Evolutionary conservation across 2,113 vertebrate species (phyloP).

Genomic region (Arvicanthis niloticus): DNA sequence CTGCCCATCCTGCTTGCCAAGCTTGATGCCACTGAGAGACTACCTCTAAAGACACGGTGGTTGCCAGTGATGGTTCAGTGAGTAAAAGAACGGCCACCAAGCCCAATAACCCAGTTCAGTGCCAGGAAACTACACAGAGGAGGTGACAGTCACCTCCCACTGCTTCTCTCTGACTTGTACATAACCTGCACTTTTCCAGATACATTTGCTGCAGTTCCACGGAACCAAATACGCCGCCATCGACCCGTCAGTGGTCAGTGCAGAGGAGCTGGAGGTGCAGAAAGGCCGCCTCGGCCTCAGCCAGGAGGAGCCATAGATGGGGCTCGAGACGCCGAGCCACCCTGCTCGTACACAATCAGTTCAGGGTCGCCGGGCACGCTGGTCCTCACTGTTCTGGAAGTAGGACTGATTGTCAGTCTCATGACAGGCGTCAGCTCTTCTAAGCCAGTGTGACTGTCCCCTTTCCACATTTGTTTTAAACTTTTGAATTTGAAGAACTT

Average conservation of each 20-base stretch:
- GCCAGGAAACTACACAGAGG: neutral
- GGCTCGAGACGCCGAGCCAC: fast-evolving
- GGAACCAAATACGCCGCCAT: conserved; percentile 96
- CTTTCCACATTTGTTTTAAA: conserved; percentile 68
- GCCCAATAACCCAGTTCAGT: neutral
- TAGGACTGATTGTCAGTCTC: conserved; percentile 64
- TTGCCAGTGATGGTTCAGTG: neutral
- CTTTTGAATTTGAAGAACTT: conserved; percentile 82
- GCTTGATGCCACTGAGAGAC: neutral
- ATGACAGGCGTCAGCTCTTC: neutral
- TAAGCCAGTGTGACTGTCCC: conserved; percentile 59
- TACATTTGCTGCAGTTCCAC: conserved; percentile 97
- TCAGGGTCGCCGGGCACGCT: neutral
- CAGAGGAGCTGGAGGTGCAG: conserved; percentile 95
- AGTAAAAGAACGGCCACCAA: neutral
- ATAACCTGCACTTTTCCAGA: conserved; percentile 85
- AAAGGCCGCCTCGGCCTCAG: conserved; percentile 85
- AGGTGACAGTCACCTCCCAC: neutral
- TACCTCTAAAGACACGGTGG: neutral
- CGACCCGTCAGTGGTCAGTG: conserved; percentile 94
- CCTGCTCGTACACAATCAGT: conserved; percentile 67
- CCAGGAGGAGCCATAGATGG: conserved; percentile 86
- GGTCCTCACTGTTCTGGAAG: conserved; percentile 77
- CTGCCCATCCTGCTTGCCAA: neutral
- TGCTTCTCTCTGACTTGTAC: neutral